Evolutionary conservation across 2,113 vertebrate species (phyloP), one percentile per base, ranked within the genome.

Genomic region (Podocnemis expansa): DNA sequence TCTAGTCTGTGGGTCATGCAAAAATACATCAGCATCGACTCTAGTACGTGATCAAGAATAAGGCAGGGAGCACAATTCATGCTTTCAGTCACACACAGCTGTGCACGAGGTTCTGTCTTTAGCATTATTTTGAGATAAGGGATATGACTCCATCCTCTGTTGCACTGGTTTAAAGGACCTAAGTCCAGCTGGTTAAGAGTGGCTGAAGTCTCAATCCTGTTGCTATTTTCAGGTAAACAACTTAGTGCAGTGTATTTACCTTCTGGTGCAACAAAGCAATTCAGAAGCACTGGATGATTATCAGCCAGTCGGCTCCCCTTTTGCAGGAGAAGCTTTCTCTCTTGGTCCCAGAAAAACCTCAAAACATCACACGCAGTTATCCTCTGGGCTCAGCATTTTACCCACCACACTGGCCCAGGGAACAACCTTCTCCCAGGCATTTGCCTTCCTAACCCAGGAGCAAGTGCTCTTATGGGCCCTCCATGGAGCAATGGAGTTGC

Each of bases 281-380:
- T 87, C 11, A 38, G 60, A 91, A 52, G 31, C 52, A 12, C 2
- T 29, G 19, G 51, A 29, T 81, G n/a, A n/a, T n/a, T n/a, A n/a
- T n/a, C 38, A 76, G 58, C 31, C 76, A 86, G 78, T 13, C 10
- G 16, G 55, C 76, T 47, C 51, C n/a, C 19, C 2, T 90, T 63
- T 51, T 22, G 47, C 25, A 67, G 34, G 79, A 60, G 73, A 29
- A 93, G 80, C 63, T 47, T 56, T 8, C 11, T 55, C 45, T 54
- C 75, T 85, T 86, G 9, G 0, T 25, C 78, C 81, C n/a, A n/a
- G 60, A 51, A 80, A 80, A 55, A 34, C 0, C 34, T 45, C 83
- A 29, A 25, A 38, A 54, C 54, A 22, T n/a, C 34, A 80, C 0
- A 0, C 3, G 21, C 75, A 56, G 8, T 1, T 1, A 2, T 6